phyloP scores from a whole-genome alignment of 23 tunicate genomes.

The Styela plicata region DNA sequence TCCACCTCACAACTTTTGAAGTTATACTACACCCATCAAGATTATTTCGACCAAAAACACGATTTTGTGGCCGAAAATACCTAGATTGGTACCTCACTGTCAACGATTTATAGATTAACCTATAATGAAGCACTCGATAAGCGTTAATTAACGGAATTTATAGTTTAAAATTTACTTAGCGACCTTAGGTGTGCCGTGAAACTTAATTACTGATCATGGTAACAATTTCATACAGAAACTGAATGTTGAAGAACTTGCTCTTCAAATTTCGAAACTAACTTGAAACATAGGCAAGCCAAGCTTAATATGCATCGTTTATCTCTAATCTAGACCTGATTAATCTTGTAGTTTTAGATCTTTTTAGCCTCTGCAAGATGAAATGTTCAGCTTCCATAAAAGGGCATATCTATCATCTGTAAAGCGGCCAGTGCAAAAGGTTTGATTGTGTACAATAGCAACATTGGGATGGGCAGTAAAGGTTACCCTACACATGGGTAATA shows the following conservation, averaged over 20 bases:
- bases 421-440: neutral
- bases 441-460: neutral
- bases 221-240: no score
- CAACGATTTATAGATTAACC: neutral
- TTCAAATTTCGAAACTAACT: no score
- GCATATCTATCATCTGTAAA: neutral
- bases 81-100: neutral
- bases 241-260: no score
- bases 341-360: no score
- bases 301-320: no score
- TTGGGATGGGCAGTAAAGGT: neutral
- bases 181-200: neutral
- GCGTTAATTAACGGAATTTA: slow-evolving; percentile 19
- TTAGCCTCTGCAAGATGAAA: no score
- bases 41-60: neutral
- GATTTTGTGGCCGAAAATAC: neutral
- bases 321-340: no score
- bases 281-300: no score
- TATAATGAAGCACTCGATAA: slow-evolving; percentile 9
- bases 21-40: neutral
- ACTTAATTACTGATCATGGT: neutral
- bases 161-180: neutral
- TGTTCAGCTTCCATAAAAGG: no score
- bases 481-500: neutral
- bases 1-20: no score